Conservation (phyloP, 2,797 vertebrate species). For the Microhierax caerulescens region DNA sequence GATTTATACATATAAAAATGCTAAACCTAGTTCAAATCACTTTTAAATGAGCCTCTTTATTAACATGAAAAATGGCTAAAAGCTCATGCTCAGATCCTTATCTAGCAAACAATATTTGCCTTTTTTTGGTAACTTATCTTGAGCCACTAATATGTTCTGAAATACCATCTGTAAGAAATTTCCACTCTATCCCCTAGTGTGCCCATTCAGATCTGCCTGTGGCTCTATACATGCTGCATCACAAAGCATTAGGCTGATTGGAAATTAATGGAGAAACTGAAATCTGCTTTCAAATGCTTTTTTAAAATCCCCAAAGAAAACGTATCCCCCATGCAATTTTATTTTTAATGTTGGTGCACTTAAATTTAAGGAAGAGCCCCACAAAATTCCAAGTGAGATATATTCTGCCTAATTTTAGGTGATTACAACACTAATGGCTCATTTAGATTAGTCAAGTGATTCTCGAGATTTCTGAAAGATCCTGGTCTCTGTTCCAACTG, state of each 20-base stretch:
- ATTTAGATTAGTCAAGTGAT: background rate
- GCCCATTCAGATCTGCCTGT: constrained; percentile 22
- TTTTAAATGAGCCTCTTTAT: constrained; percentile 13
- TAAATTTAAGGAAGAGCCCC: constrained; percentile 19
- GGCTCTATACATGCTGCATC: constrained; percentile 45
- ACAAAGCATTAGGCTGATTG: constrained; percentile 57
- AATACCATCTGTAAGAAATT: constrained; percentile 61
- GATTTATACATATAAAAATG: constrained; percentile 29
- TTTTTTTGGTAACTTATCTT: constrained; percentile 17
- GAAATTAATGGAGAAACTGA: constrained; percentile 49
- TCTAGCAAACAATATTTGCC: background rate
- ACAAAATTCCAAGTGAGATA: background rate
- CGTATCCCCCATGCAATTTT: background rate
- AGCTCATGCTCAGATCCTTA: background rate
- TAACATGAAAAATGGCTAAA: constrained; percentile 11
- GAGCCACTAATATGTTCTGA: constrained; percentile 44
- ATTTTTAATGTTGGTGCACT: constrained; percentile 21
- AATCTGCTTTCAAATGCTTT: constrained; percentile 32
- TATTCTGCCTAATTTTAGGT: background rate
- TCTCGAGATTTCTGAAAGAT: background rate
- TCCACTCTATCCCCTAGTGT: constrained; percentile 43
- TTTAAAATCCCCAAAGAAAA: constrained; percentile 32
- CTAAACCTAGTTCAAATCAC: constrained; percentile 12
- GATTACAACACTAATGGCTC: background rate
- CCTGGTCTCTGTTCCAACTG: background rate